Evolutionary conservation across 2,113 vertebrate species (phyloP).

Genomic region (Macaca mulatta): DNA sequence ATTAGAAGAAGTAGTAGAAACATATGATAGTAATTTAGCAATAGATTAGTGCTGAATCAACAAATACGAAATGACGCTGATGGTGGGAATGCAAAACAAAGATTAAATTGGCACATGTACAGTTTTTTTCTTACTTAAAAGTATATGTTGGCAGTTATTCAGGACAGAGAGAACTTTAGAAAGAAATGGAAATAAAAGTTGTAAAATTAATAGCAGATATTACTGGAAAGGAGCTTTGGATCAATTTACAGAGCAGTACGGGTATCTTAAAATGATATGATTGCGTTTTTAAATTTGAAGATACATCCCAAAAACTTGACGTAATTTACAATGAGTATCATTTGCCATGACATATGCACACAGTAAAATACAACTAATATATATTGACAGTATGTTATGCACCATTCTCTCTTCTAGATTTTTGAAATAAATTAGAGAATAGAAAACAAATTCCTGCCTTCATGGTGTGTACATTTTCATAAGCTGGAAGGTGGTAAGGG

Average conservation of each 20-base stretch:
- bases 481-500: background rate
- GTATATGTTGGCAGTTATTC: accelerated
- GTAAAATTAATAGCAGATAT: background rate
- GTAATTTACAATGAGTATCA: background rate
- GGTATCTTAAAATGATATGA: background rate
- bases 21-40: background rate
- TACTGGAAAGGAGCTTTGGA: background rate
- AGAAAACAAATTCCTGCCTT: background rate
- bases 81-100: background rate
- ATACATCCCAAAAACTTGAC: background rate
- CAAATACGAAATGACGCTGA: background rate
- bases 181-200: background rate
- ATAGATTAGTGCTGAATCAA: background rate
- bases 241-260: background rate
- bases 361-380: background rate
- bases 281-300: background rate
- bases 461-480: background rate
- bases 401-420: background rate
- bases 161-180: background rate
- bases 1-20: background rate
- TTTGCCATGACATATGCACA: background rate
- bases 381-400: background rate
- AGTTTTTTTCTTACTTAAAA: background rate
- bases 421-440: background rate
- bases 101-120: background rate